Conservation (phyloP, 2,113 vertebrate species). For the Chionodraco myersi region DNA sequence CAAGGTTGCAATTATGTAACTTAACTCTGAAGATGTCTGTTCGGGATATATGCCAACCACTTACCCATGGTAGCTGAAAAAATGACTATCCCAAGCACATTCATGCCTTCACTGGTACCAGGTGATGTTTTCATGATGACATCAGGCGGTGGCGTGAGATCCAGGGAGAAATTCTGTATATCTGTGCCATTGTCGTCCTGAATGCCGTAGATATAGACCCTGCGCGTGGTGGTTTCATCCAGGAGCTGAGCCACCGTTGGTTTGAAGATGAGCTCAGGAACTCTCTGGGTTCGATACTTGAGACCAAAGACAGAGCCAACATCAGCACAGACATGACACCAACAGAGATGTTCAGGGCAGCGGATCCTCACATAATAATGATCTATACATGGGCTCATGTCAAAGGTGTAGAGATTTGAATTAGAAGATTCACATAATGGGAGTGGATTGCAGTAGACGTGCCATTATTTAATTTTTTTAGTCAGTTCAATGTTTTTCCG, state of each 20-base stretch:
- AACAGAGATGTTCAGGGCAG: not conserved
- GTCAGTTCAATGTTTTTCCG: not conserved
- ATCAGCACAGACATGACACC: not conserved
- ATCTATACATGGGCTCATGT: not conserved
- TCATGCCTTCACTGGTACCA: constrained; percentile 96
- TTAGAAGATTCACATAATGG: not conserved
- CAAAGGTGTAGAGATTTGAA: not conserved
- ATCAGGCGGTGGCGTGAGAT: constrained; percentile 94
- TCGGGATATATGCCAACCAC: constrained; percentile 1
- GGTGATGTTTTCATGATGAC: constrained; percentile 93
- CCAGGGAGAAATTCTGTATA: constrained; percentile 93
- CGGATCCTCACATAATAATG: not conserved
- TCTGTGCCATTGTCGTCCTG: constrained; percentile 93
- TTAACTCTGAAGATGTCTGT: not conserved
- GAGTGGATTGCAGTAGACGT: no score
- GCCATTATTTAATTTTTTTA: no score
- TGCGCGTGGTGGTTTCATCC: constrained; percentile 85
- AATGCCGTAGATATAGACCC: constrained; percentile 90
- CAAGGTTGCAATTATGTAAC: not conserved
- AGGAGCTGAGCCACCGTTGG: constrained; percentile 75
- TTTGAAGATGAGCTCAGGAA: constrained; percentile 88
- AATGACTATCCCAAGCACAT: constrained; percentile 98
- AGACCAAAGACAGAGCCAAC: constrained; percentile 33
- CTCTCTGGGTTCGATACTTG: constrained; percentile 94
- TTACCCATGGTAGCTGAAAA: constrained; percentile 99